Conservation (phyloP, 2,113 vertebrate species). For the Dendrocopos noguchii region DNA sequence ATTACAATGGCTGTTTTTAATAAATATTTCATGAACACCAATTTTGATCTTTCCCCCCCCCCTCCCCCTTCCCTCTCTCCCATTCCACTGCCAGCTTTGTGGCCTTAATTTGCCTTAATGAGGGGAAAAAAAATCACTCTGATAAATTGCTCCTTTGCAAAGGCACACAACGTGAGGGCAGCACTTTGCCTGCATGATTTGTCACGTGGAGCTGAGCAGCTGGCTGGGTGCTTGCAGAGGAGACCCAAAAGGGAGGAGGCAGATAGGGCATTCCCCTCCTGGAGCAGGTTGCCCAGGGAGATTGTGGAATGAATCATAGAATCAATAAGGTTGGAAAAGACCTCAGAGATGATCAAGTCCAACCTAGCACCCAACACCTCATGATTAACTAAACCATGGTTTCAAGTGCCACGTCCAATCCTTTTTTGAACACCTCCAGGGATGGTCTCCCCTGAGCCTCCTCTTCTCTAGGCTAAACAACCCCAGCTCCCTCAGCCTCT, state of each 20-base stretch:
- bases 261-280: accelerated
- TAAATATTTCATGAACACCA: slow-evolving; percentile 79
- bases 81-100: slow-evolving; percentile 64
- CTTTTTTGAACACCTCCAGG: too few species aligned
- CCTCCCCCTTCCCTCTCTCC: not conserved
- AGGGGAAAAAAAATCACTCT: slow-evolving; percentile 72
- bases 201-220: not conserved
- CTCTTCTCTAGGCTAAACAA: too few species aligned
- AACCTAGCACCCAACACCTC: too few species aligned
- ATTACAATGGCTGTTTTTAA: slow-evolving; percentile 81
- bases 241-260: not conserved
- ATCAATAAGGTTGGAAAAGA: too few species aligned
- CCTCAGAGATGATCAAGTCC: too few species aligned
- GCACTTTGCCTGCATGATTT: not conserved
- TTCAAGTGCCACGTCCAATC: too few species aligned
- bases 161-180: not conserved
- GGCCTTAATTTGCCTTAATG: slow-evolving; percentile 82
- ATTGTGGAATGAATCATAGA: too few species aligned
- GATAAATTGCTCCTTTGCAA: slow-evolving; percentile 70
- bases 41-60: not conserved
- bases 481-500: too few species aligned
- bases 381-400: too few species aligned
- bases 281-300: too few species aligned
- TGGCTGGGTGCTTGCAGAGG: not conserved
- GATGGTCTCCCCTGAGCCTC: too few species aligned